These are phyloP conservation scores for Lineus longissimus DNA, from an alignment of 1,140 invertebrate species.

Conservation along the genomic window DNA sequence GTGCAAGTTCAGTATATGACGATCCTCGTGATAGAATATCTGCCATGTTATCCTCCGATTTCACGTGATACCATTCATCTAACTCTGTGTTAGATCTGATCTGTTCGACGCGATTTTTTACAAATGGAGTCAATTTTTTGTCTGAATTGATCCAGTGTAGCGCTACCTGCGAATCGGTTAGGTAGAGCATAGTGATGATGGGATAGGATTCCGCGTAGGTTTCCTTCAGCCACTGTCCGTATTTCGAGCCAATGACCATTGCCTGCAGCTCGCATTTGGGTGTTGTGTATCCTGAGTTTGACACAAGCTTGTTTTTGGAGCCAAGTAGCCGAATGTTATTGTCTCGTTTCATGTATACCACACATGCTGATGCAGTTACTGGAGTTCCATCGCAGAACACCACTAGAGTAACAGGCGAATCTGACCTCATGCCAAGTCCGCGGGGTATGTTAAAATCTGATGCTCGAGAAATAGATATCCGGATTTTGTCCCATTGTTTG, in stretches of 20 bases:
- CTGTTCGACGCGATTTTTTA: background rate
- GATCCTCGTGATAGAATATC: background rate
- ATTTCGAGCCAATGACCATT: background rate
- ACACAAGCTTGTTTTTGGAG: background rate
- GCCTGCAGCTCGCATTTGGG: slow-evolving; percentile 1
- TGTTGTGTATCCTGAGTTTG: background rate
- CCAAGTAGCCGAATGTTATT: background rate
- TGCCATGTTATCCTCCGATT: background rate
- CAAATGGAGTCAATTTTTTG: background rate
- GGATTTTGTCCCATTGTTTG: background rate
- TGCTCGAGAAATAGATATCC: background rate
- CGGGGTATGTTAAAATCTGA: background rate
- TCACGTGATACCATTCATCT: background rate
- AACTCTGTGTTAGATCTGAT: background rate
- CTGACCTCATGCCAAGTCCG: background rate
- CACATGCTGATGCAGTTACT: background rate
- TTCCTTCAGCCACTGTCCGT: background rate
- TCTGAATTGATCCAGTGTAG: background rate
- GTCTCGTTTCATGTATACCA: background rate
- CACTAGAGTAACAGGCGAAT: background rate
- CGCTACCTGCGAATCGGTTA: background rate
- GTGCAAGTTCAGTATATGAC: background rate
- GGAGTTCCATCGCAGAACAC: background rate
- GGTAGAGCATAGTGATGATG: background rate
- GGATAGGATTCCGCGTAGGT: background rate